Percentiles rank a stretch among this genome's conserved stretches.
Conservation (phyloP, 2,113 vertebrate genomes). For the Apteryx mantelli region DNA sequence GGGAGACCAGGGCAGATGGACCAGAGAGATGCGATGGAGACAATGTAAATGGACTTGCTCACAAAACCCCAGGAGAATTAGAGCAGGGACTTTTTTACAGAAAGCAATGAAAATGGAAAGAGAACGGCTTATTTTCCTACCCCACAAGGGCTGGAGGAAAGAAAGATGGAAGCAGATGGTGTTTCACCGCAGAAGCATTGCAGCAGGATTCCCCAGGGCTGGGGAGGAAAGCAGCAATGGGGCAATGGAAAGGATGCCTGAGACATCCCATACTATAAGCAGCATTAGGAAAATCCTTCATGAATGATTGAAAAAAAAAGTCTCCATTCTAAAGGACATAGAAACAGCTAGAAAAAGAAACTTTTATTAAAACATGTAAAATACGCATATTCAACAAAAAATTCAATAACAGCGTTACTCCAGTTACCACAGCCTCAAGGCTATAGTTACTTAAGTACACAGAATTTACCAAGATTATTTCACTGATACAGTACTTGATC, state of each 20-base stretch:
- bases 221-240: background rate
- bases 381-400: conserved; percentile 43
- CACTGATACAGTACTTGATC: conserved; percentile 63
- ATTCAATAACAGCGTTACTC: conserved; percentile 38
- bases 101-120: background rate
- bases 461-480: conserved; percentile 50
- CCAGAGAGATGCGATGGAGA: background rate
- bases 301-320: background rate
- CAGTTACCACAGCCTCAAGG: conserved; percentile 44
- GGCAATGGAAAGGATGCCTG: background rate
- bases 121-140: background rate
- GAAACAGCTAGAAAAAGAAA: background rate
- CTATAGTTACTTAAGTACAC: conserved; percentile 43
- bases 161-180: background rate
- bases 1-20: background rate
- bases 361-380: conserved; percentile 63
- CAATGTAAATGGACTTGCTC: background rate
- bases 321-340: background rate
- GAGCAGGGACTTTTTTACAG: background rate
- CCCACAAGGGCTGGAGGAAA: background rate
- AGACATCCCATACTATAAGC: background rate
- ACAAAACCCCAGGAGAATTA: background rate
- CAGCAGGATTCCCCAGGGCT: background rate
- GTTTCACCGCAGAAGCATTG: background rate
- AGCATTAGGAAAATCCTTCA: background rate